Conservation (phyloP, 30 jellyfish, hydroid and myxozoan species). For the Morbakka virulenta region DNA sequence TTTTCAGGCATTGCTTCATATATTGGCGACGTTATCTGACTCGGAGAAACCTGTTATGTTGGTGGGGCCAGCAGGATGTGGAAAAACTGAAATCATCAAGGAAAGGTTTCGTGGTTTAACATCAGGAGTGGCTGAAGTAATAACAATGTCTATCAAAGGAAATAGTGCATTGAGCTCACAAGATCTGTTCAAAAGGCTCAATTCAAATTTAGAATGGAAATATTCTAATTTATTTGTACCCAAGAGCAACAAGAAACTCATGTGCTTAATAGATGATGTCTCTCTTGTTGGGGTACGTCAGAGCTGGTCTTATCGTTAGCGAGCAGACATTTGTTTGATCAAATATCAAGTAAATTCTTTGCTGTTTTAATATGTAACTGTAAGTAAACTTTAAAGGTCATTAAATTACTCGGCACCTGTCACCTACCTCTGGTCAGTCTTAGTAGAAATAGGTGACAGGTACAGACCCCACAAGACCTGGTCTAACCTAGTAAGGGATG, state of each 20-base stretch:
- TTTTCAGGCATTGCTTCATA: slow-evolving; percentile 43
- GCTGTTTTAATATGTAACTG: no score
- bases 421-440: no score
- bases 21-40: slow-evolving; percentile 41
- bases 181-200: slow-evolving; percentile 64
- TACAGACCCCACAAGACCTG: no score
- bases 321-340: no score
- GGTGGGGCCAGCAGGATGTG: slow-evolving; percentile 73
- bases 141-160: slow-evolving; percentile 50
- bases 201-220: slow-evolving; percentile 74
- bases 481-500: no score
- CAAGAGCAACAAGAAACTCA: slow-evolving; percentile 64
- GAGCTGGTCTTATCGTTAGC: no score
- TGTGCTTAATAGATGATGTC: slow-evolving; percentile 65
- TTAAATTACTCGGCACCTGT: no score
- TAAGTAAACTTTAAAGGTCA: no score
- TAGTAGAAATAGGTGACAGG: no score
- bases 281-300: slow-evolving; percentile 23
- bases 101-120: slow-evolving; percentile 43
- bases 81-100: slow-evolving; percentile 59
- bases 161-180: slow-evolving; percentile 48
- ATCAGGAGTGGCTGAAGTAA: slow-evolving; percentile 62
- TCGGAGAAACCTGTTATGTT: slow-evolving; percentile 48
- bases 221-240: slow-evolving; percentile 67
- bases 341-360: no score